Percentiles rank a stretch among this genome's conserved stretches.
These are phyloP conservation scores for Habrosyne pyritoides DNA, from an alignment of 2,888 invertebrate genomes.

Conservation along the genomic window DNA sequence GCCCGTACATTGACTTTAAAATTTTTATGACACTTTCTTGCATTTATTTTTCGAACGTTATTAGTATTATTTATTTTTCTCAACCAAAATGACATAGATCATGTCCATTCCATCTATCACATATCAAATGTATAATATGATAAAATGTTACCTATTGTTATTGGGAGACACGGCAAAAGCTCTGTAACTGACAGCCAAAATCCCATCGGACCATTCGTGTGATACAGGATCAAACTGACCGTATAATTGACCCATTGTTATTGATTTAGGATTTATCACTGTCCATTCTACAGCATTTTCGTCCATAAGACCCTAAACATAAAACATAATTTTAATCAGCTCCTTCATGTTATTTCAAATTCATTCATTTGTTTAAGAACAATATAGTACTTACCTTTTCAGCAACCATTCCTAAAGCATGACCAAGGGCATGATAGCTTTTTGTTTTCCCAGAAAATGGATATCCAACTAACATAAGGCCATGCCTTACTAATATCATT, in stretches of 20 bases:
- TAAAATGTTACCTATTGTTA: slow-evolving; percentile 84
- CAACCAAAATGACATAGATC: too few relatives aligned
- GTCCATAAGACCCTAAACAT: slow-evolving; percentile 86
- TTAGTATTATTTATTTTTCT: too few relatives aligned
- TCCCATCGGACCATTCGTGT: slow-evolving; percentile 97
- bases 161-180: slow-evolving; percentile 89
- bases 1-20: too few relatives aligned
- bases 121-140: background rate
- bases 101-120: too few relatives aligned
- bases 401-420: slow-evolving; percentile 89
- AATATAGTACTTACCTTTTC: slow-evolving; percentile 80
- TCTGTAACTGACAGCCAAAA: slow-evolving; percentile 92
- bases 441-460: slow-evolving; percentile 97
- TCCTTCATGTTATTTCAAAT: too few relatives aligned
- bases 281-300: slow-evolving; percentile 91
- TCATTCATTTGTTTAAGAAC: too few relatives aligned
- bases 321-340: background rate
- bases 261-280: slow-evolving; percentile 96
- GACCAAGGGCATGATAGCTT: slow-evolving; percentile 92
- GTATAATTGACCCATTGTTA: slow-evolving; percentile 97
- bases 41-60: too few relatives aligned
- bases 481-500: slow-evolving; percentile 97
- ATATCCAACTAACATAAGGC: slow-evolving; percentile 96
- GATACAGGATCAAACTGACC: slow-evolving; percentile 97
- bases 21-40: too few relatives aligned